Evolutionary conservation across 1,140 invertebrate species (phyloP), one percentile per base, ranked within the genome.

Genomic region (Halictus rubicundus): DNA sequence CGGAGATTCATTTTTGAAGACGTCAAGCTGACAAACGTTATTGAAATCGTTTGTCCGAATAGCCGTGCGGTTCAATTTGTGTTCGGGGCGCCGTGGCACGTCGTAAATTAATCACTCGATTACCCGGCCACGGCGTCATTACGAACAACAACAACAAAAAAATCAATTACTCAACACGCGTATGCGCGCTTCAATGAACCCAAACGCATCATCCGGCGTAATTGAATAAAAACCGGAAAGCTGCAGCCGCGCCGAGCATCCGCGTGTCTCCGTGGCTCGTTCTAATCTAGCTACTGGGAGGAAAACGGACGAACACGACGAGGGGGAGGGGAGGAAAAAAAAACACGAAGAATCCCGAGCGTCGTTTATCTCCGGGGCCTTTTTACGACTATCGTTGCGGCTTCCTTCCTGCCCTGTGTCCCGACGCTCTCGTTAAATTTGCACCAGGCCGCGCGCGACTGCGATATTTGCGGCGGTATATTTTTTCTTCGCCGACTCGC

Each of bases 301-400:
- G 64, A 39, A 25, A 19, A 63, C 19, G 27, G 7, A 23, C 2
- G 8, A 12, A 32, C 9, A 14, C 0, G n/a, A 37, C 2, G 10
- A 12, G 7, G 12, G 21, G 37, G 6, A 5, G 12, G 37, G 2
- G 32, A 57, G 10, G 16, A 23, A 25, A 54, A 46, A 9, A 73
- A 39, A 10, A 8, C 66, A 32, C 49, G 59, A 79, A 54, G 25
- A 68, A 54, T 9, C 25, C 25, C 52, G 3, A 23, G 65, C 66
- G 76, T 78, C 69, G 76, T 78, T 78, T 78, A 78, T 78, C 76
- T 78, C 68, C 27, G 16, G 32, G 5, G 49, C 32, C 60, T 72
- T 78, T 78, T 78, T 78, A 78, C 76, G 76, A 78, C 69, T 78
- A 78, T 78, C 76, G 68, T 32, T 57, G 75, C 68, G 68, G 76